Evolutionary conservation across 2,797 vertebrate genomes (phyloP).

Genomic region (Gymnocypris eckloni): DNA sequence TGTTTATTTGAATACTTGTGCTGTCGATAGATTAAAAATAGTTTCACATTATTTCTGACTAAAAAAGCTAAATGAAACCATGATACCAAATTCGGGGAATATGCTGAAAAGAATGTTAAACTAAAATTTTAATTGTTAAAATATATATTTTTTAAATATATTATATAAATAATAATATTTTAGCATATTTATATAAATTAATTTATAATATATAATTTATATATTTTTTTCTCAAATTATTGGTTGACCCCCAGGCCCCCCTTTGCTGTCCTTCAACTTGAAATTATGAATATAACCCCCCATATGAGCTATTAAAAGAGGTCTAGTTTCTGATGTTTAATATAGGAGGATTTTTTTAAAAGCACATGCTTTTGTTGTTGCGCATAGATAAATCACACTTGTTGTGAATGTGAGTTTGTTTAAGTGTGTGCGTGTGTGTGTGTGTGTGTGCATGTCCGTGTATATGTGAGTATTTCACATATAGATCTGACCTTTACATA

Average conservation of each 20-base stretch:
- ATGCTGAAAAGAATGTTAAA: not conserved
- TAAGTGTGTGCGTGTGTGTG: not conserved
- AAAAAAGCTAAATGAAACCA: not conserved
- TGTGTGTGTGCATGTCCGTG: not conserved
- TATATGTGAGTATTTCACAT: slow-evolving; percentile 2
- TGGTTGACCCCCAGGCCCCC: not conserved
- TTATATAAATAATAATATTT: not conserved
- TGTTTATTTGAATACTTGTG: not conserved
- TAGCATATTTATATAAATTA: not conserved
- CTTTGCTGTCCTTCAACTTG: not conserved
- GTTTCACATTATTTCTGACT: not conserved
- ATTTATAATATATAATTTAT: not conserved
- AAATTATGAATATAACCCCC: not conserved
- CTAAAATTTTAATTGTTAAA: not conserved
- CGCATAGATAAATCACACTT: slow-evolving; percentile 40
- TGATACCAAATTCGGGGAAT: not conserved
- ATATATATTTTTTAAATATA: not conserved
- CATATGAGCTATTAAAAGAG: not conserved
- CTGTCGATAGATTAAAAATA: not conserved
- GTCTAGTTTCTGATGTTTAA: not conserved
- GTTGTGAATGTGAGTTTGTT: slow-evolving; percentile 21
- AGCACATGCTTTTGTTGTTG: slow-evolving; percentile 1
- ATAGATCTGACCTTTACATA: slow-evolving; percentile 57
- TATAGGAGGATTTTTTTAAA: not conserved
- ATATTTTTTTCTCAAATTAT: not conserved